Base-by-base conservation (phyloP, 2,797 vertebrate genomes). In the Acanthopagrus latus region DNA sequence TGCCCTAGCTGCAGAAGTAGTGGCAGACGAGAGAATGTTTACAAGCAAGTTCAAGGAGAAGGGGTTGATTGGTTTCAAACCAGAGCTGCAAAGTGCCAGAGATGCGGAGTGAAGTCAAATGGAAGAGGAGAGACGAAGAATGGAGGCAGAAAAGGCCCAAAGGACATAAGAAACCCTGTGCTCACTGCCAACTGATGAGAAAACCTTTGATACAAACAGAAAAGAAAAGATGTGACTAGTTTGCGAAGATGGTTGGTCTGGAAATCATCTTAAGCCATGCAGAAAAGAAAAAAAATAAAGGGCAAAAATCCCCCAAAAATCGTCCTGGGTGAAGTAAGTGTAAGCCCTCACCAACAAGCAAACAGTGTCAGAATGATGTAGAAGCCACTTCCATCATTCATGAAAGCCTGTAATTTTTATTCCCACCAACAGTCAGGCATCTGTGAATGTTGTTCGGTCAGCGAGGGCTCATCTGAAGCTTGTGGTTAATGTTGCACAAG, bases 261-360 rank as follows among this genome's bases (percentile, higher is more conserved):
- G 27, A 69, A 83, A 63, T 75, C 51, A 67, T n/a, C 50, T 41
- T 69, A 4, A 27, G 33, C 58, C 80, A 54, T 44, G 5, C 3
- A 51, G 54, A 57, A 7, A 17, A 64, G 50, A 13, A 51, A 72
- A 72, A 10, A 38, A 38, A 10, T 10, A 38, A 67, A 44, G 5
- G 13, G 9, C 8, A 29, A 47, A 38, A 38, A 41, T 33, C n/a
- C 2, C 14, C n/a, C 11, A 23, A 55, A 55, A 27, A 62, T 54
- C 54, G 55, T 55, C 58, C 71, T 16, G 48, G 38, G 33, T 52
- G 8, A 64, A 70, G 58, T 50, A 17, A 69, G 58, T 18, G 55
- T 78, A 67, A 72, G 75, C 59, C 65, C 64, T 71, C 44, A 65
- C 74, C 50, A 74, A 52, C 56, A 33, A 46, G 51, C 51, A 86